phyloP scores from a whole-genome alignment of 2,797 vertebrate genomes.

The Arctocebus calabarensis region DNA sequence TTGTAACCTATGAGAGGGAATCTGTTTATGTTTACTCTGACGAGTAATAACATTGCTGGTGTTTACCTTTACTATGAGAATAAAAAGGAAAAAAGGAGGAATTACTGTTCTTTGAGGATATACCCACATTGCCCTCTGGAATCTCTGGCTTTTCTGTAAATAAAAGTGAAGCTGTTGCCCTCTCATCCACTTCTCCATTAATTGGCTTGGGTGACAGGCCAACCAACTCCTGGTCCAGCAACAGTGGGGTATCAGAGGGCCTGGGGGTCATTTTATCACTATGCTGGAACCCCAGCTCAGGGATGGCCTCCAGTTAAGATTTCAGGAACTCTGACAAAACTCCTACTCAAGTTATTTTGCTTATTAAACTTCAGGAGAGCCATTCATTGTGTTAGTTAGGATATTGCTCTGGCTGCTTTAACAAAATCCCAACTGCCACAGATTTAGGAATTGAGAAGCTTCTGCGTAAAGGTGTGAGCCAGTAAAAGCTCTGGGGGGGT shows the following conservation, averaged over 20 bases:
- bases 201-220: no score
- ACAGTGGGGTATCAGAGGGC: not conserved
- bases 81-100: no score
- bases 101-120: no score
- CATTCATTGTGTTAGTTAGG: not conserved
- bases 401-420: not conserved
- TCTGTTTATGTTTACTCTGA: no score
- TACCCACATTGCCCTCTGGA: no score
- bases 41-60: no score
- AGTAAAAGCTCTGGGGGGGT: not conserved
- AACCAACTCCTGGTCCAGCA: no score
- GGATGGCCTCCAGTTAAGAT: not conserved
- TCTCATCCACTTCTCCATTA: no score
- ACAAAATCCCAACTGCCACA: not conserved
- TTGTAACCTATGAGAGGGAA: no score
- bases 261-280: not conserved
- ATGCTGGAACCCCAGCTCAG: not conserved
- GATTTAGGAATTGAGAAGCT: not conserved
- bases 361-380: not conserved
- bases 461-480: not conserved
- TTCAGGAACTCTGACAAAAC: not conserved
- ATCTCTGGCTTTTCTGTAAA: no score
- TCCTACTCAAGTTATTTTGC: not conserved
- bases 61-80: no score
- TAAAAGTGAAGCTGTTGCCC: no score